These are phyloP conservation scores for Heliconius nattereri DNA, from an alignment of 1,140 invertebrate species.

Conservation along the genomic window DNA sequence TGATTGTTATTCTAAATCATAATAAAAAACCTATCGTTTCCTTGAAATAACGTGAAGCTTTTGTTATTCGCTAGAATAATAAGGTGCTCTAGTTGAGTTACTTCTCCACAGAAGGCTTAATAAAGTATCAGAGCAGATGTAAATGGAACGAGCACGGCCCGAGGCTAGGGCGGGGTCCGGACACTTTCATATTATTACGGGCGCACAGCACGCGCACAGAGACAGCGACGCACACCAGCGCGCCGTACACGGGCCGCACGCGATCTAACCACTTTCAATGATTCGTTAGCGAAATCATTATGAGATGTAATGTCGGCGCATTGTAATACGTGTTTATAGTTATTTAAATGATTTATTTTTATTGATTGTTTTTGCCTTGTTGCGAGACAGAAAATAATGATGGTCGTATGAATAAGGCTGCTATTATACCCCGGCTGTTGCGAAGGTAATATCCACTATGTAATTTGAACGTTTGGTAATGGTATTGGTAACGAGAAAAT, in stretches of 20 bases:
- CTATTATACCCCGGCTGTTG: constrained; percentile 68
- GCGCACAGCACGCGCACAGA: constrained; percentile 71
- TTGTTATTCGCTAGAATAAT: constrained; percentile 25
- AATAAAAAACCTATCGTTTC: not conserved
- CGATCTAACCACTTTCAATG: constrained; percentile 79
- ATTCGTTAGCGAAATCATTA: constrained; percentile 81
- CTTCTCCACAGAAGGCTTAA: constrained; percentile 73
- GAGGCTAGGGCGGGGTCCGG: constrained; percentile 76
- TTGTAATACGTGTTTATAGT: constrained; percentile 80
- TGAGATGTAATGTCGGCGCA: constrained; percentile 78
- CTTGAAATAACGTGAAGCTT: not conserved
- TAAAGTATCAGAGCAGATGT: constrained; percentile 78
- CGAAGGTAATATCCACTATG: constrained; percentile 69
- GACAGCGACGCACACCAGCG: constrained; percentile 52
- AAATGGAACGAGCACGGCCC: constrained; percentile 73
- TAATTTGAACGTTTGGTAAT: constrained; percentile 76
- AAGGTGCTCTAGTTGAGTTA: constrained; percentile 47
- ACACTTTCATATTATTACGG: constrained; percentile 80
- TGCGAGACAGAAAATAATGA: constrained; percentile 80
- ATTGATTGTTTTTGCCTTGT: constrained; percentile 81
- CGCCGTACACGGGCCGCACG: constrained; percentile 63
- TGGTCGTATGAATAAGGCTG: constrained; percentile 73
- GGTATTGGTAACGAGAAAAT: constrained; percentile 73
- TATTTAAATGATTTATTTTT: constrained; percentile 82
- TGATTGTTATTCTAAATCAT: not conserved